Evolutionary conservation across 2,113 vertebrate species (phyloP).

Genomic region (Podiceps cristatus): DNA sequence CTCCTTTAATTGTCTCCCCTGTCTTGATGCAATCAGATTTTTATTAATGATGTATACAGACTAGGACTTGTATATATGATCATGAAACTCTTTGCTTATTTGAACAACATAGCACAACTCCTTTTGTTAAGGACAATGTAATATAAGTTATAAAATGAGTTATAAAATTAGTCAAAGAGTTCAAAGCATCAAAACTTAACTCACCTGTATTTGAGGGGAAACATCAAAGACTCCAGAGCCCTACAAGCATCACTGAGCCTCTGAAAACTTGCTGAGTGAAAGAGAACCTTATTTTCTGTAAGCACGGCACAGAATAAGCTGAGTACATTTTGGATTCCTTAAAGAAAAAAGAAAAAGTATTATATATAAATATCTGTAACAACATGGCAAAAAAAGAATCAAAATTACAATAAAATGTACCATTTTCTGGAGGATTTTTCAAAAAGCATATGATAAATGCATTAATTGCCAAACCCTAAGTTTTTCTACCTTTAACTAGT

Average conservation of each 20-base stretch:
- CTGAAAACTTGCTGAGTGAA: constrained; percentile 98
- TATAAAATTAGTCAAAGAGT: neutral
- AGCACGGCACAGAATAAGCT: constrained; percentile 96
- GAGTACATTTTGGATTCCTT: constrained; percentile 97
- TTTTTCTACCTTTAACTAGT: neutral
- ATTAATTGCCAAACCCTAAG: neutral
- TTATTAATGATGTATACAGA: neutral
- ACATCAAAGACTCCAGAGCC: constrained; percentile 95
- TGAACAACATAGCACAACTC: neutral
- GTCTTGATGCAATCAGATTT: neutral
- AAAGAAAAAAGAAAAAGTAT: constrained; percentile 34
- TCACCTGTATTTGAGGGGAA: constrained; percentile 98
- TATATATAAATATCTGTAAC: neutral
- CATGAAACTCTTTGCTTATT: neutral
- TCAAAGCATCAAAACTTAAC: neutral
- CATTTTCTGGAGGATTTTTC: neutral
- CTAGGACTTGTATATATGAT: neutral
- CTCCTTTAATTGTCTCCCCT: neutral
- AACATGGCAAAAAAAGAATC: neutral
- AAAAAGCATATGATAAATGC: neutral
- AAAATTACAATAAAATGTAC: neutral
- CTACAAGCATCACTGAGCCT: constrained; percentile 94
- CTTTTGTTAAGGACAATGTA: neutral
- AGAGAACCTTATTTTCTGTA: constrained; percentile 98
- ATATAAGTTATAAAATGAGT: neutral